A percentile compares a stretch with the other conserved stretches of the same genome.
Conservation (phyloP, 1,140 invertebrate genomes). For the Trissolcus basalis region DNA sequence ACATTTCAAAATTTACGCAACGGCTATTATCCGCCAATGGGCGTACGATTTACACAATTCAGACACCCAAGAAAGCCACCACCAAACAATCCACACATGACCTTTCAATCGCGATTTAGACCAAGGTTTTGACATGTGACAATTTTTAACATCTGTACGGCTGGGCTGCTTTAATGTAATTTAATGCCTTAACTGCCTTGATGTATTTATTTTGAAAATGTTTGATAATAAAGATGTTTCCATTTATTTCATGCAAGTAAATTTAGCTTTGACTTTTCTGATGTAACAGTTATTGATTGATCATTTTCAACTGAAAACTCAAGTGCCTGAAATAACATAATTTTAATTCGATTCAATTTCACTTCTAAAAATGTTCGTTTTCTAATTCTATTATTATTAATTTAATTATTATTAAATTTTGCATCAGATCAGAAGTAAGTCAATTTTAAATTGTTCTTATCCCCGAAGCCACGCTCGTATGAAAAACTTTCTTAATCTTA, state of each 20-base stretch:
- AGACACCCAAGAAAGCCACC: background rate
- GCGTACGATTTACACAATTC: background rate
- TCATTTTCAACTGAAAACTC: too few species aligned
- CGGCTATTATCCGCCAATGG: background rate
- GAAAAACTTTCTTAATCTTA: slow-evolving; percentile 19
- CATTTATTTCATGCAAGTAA: too few species aligned
- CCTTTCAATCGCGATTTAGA: slow-evolving; percentile 1
- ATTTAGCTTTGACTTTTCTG: too few species aligned
- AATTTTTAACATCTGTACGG: background rate
- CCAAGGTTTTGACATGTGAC: background rate
- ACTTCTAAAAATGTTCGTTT: too few species aligned
- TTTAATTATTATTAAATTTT: background rate
- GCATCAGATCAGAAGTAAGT: background rate
- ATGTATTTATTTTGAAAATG: too few species aligned
- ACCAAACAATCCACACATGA: background rate
- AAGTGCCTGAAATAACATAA: too few species aligned
- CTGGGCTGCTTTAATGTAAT: too few species aligned
- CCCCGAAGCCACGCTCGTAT: slow-evolving; percentile 30
- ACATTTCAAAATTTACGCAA: background rate
- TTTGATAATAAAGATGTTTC: too few species aligned
- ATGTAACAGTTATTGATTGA: too few species aligned
- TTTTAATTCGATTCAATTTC: too few species aligned
- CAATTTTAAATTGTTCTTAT: background rate
- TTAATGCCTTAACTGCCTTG: too few species aligned
- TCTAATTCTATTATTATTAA: background rate